Conservation (phyloP, 2,113 vertebrate species). For the Ochotona curzoniae region DNA sequence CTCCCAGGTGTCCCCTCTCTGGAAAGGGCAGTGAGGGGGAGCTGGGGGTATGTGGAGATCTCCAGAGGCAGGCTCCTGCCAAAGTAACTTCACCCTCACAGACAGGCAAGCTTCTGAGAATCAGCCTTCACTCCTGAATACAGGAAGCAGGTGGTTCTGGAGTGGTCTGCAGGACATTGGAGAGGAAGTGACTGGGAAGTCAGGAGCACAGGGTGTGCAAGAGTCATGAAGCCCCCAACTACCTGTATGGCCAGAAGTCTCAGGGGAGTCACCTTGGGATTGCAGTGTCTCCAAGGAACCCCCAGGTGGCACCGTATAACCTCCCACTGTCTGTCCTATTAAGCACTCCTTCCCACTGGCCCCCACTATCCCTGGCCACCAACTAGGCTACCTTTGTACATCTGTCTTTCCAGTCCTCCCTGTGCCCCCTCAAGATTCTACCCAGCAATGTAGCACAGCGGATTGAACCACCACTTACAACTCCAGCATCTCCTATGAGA, state of each 20-base stretch:
- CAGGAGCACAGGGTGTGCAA: background rate
- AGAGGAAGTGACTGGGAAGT: background rate
- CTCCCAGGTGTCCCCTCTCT: background rate
- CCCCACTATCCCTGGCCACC: too few relatives aligned
- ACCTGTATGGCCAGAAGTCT: background rate
- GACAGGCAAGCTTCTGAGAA: background rate
- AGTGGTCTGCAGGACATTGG: background rate
- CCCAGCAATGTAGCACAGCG: too few relatives aligned
- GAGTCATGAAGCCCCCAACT: background rate
- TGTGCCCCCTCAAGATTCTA: background rate
- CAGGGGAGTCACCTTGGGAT: background rate
- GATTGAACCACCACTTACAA: too few relatives aligned
- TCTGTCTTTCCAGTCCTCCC: background rate
- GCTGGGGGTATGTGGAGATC: background rate
- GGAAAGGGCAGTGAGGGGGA: too few relatives aligned
- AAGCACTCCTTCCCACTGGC: background rate
- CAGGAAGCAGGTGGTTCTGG: background rate
- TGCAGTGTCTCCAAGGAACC: background rate
- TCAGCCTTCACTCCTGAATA: background rate
- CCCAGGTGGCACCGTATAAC: background rate
- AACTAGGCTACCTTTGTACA: background rate
- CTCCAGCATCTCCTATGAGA: too few relatives aligned
- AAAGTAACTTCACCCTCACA: background rate
- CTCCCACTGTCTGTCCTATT: background rate
- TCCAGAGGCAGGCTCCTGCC: fast-evolving